phyloP scores from a whole-genome alignment of 2,888 invertebrate genomes.

The Microctonus hyperodae region DNA sequence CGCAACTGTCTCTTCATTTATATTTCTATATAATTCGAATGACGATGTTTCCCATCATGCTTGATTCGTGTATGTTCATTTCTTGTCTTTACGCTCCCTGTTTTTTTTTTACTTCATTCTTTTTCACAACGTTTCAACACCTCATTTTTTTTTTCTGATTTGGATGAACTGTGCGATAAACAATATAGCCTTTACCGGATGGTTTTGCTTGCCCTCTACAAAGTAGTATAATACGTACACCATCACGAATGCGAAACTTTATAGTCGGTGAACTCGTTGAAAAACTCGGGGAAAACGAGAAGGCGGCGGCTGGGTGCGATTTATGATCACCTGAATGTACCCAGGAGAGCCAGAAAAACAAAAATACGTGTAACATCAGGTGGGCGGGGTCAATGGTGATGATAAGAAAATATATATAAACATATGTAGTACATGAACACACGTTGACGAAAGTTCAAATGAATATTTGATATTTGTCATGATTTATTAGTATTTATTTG shows the following conservation, averaged over 20 bases:
- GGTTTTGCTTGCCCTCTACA: slow-evolving; percentile 18
- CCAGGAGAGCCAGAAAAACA: slow-evolving; percentile 24
- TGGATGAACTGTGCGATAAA: slow-evolving; percentile 12
- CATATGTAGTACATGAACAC: not conserved
- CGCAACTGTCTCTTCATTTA: slow-evolving; percentile 10
- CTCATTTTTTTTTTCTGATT: not conserved
- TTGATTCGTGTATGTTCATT: slow-evolving; percentile 6
- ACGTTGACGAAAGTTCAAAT: not conserved
- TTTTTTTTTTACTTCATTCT: not conserved
- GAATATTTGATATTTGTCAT: slow-evolving; percentile 3
- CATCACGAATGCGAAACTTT: slow-evolving; percentile 26
- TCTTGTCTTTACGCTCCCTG: not conserved
- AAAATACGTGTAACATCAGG: slow-evolving; percentile 24
- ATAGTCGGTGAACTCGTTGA: slow-evolving; percentile 16
- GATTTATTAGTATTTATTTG: slow-evolving; percentile 12
- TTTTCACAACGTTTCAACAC: not conserved
- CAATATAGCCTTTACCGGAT: slow-evolving; percentile 5
- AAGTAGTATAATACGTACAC: slow-evolving; percentile 18
- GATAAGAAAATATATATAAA: not conserved
- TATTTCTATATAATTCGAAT: not conserved
- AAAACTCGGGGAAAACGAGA: slow-evolving; percentile 23
- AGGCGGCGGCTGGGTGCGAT: slow-evolving; percentile 13
- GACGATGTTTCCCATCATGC: slow-evolving; percentile 5
- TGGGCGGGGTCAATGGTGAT: slow-evolving; percentile 12
- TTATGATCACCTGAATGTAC: slow-evolving; percentile 25